phyloP scores from a whole-genome alignment of 2,888 invertebrate species.

The Calliopum simillimum region DNA sequence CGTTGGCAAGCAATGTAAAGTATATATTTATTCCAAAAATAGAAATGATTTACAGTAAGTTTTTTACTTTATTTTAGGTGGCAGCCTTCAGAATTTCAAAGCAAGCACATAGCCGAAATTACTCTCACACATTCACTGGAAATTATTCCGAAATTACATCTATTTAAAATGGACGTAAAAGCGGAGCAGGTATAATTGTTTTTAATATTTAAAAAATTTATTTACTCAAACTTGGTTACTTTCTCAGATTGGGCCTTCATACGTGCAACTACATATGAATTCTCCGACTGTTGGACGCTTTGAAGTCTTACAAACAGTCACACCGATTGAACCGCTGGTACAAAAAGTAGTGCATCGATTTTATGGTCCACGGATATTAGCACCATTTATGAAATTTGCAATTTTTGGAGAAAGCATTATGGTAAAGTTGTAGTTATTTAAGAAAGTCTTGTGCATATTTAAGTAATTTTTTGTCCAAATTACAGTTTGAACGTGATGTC shows the following conservation, averaged over 20 bases:
- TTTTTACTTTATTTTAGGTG: constrained; percentile 61
- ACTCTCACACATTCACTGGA: constrained; percentile 74
- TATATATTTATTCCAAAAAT: no score
- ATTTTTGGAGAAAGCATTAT: constrained; percentile 78
- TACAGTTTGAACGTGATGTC: constrained; percentile 85
- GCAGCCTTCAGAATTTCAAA: constrained; percentile 65
- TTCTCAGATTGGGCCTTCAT: constrained; percentile 77
- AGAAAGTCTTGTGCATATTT: background rate
- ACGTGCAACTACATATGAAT: constrained; percentile 77
- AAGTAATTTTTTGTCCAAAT: constrained; percentile 40
- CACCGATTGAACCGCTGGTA: constrained; percentile 80
- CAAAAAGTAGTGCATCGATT: constrained; percentile 84
- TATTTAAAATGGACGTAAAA: constrained; percentile 73
- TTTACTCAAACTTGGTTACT: background rate
- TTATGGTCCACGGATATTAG: constrained; percentile 74
- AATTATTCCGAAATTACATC: constrained; percentile 71
- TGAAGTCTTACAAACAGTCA: constrained; percentile 80
- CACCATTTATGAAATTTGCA: constrained; percentile 74
- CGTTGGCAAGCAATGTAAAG: constrained; percentile 70
- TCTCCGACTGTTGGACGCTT: constrained; percentile 71
- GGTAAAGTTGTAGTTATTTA: constrained; percentile 64
- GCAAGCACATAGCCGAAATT: constrained; percentile 75
- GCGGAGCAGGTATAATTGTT: constrained; percentile 73
- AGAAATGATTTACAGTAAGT: background rate
- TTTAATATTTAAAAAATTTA: background rate